Evolutionary conservation across 2,797 vertebrate genomes (phyloP).

Genomic region (Pseudochromis fuscus): DNA sequence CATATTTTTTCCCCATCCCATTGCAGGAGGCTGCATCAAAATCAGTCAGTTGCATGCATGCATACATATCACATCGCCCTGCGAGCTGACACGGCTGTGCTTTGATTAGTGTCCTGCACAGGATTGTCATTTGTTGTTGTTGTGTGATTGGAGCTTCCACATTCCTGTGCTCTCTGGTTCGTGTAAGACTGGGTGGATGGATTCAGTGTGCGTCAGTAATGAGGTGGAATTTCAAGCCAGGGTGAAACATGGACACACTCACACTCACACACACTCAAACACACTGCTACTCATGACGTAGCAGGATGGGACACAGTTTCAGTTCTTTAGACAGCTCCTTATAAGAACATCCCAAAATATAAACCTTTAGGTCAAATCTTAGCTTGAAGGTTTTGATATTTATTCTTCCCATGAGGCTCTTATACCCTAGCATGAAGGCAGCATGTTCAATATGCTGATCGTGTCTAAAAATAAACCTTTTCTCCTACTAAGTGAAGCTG

Average conservation of each 20-base stretch:
- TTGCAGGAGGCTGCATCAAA: constrained; percentile 5
- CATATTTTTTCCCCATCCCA: background rate
- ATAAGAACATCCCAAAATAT: background rate
- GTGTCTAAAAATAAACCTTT: too few relatives aligned
- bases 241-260: background rate
- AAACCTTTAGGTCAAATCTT: background rate
- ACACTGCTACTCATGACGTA: background rate
- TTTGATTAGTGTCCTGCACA: constrained; percentile 29
- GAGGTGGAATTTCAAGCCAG: constrained; percentile 72
- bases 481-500: too few relatives aligned
- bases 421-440: too few relatives aligned
- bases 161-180: constrained; percentile 73
- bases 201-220: constrained; percentile 72
- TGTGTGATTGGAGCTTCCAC: constrained; percentile 47
- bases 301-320: background rate
- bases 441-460: too few relatives aligned
- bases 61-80: background rate
- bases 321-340: background rate
- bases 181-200: constrained; percentile 43
- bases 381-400: background rate
- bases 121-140: constrained; percentile 48
- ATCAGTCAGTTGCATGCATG: background rate
- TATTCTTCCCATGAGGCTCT: background rate
- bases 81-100: background rate
- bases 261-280: background rate